Evolutionary conservation across 1,140 invertebrate genomes (phyloP).

Genomic region (Belonocnema kinseyi): DNA sequence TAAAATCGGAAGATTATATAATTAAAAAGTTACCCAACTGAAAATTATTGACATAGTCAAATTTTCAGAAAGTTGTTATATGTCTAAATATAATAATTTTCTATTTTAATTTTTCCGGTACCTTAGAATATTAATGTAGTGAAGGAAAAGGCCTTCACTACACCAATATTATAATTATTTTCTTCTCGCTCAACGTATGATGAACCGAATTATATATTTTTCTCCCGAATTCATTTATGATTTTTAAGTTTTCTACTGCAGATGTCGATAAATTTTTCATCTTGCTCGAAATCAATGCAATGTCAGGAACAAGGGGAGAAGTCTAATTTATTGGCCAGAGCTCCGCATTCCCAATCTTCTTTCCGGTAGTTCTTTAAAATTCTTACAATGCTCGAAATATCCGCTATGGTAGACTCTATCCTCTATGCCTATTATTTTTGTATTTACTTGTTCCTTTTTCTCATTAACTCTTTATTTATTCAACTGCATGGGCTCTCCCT

Average conservation of each 20-base stretch:
- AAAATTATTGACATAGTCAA: too few relatives aligned
- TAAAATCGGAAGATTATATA: too few relatives aligned
- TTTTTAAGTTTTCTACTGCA: not conserved
- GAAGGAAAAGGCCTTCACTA: too few relatives aligned
- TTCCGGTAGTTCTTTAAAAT: slow-evolving; percentile 47
- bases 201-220: too few relatives aligned
- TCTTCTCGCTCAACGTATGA: too few relatives aligned
- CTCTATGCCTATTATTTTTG: slow-evolving; percentile 61
- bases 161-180: too few relatives aligned
- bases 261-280: slow-evolving; percentile 20
- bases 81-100: too few relatives aligned
- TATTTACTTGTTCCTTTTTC: slow-evolving; percentile 60
- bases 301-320: slow-evolving; percentile 12
- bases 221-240: not conserved
- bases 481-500: slow-evolving; percentile 49
- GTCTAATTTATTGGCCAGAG: slow-evolving; percentile 47
- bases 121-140: too few relatives aligned
- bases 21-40: too few relatives aligned
- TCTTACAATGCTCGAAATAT: slow-evolving; percentile 33
- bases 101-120: too few relatives aligned
- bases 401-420: slow-evolving; percentile 24
- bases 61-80: too few relatives aligned
- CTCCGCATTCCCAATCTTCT: slow-evolving; percentile 44
- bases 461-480: slow-evolving; percentile 65
- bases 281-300: slow-evolving; percentile 23